Evolutionary conservation across 2,888 invertebrate species (phyloP), one percentile per base, ranked within the genome.

Genomic region (Agriotes lineatus): DNA sequence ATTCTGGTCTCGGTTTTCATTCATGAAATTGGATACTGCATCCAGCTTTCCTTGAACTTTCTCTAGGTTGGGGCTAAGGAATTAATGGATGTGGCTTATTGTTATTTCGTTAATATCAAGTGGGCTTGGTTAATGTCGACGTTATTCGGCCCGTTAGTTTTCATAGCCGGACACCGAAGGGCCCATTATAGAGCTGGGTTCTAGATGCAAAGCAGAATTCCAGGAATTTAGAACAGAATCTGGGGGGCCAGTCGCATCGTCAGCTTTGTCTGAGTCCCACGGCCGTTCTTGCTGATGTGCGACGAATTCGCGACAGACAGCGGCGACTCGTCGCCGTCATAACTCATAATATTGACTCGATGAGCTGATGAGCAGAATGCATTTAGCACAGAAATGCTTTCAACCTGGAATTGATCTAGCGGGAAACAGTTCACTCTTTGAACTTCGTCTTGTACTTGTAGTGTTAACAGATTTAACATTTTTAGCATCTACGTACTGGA

Each of bases 231-330:
- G 14, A 63, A 33, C 33, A 39, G 52, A 54, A 54, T 62, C 62
- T 52, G 37, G 35, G 33, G 10, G 14, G 50, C 20, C 19, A 62
- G 62, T 39, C 62, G 62, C 62, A 39, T 1, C 7, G 52, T 52
- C 62, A 62, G 62, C 62, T 25, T 54, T 22, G 52, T 56, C 63
- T 56, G 50, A 10, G 44, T 56, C 56, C 44, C 56, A 30, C 56
- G 39, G 19, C 30, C 42, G 39, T 10, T 30, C 33, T 44, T 59
- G 19, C 59, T 22, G 45, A 48, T 48, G 25, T 42, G 22, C 18
- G 30, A 33, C 25, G 59, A 59, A 48, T 45, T 52, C 25, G 52
- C 52, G 10, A 33, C 1, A 18, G 10, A n/a, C 33, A 52, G 52
- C 2, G 33, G 33, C 33, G 52, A 19, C 52, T 52, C 52, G 52